phyloP scores from a whole-genome alignment of 1,140 invertebrate species.

The Bombus fervidus region DNA sequence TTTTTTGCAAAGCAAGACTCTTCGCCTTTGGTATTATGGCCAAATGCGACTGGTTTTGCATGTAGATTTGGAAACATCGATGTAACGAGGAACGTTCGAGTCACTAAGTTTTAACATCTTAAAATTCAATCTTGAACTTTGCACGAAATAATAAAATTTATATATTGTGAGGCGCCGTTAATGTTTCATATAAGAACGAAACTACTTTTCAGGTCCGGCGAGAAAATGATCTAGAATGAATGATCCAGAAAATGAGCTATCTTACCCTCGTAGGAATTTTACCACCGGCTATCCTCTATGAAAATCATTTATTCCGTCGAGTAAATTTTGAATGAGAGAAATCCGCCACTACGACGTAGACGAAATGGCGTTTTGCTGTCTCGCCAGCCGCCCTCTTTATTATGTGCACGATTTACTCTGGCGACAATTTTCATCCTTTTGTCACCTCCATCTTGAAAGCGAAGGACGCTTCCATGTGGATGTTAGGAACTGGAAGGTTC shows the following conservation, averaged over 20 bases:
- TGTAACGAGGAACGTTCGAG: no score
- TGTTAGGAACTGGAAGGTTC: background rate
- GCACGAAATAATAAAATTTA: no score
- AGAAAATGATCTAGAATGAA: no score
- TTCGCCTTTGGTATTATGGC: background rate
- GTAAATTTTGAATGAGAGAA: slow-evolving; percentile 46
- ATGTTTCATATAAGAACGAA: no score
- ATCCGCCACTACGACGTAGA: background rate
- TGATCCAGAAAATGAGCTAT: no score
- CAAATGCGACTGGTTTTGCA: slow-evolving; percentile 31
- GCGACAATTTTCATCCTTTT: background rate
- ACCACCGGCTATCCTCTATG: background rate
- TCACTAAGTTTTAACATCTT: background rate
- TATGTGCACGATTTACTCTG: slow-evolving; percentile 6
- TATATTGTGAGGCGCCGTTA: no score
- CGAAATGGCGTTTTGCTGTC: slow-evolving; percentile 28
- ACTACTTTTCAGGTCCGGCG: background rate
- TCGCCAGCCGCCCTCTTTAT: background rate
- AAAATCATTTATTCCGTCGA: slow-evolving; percentile 27
- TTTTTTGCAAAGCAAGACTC: background rate
- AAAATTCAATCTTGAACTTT: background rate
- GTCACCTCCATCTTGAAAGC: background rate
- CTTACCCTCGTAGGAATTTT: background rate
- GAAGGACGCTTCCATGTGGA: background rate
- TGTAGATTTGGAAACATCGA: background rate